Evolutionary conservation across 1,140 invertebrate genomes (phyloP).

Genomic region (Heliconius hewitsoni): DNA sequence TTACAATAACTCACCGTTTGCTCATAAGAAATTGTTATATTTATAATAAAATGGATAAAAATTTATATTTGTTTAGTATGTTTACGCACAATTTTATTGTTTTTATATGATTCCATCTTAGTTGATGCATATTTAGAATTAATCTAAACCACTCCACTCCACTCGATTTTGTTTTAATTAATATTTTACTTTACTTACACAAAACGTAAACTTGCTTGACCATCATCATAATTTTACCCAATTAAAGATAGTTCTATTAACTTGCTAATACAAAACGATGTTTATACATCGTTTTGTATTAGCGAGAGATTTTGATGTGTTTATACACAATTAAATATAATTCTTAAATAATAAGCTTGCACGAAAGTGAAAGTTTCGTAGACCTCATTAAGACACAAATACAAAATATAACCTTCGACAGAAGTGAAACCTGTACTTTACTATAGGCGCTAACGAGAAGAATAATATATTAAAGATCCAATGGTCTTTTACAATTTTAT

Average conservation of each 20-base stretch:
- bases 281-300: no score
- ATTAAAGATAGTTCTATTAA: neutral
- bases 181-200: no score
- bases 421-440: slow-evolving; percentile 15
- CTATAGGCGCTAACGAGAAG: neutral
- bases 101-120: no score
- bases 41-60: neutral
- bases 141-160: no score
- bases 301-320: no score
- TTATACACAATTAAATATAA: neutral
- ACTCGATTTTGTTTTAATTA: no score
- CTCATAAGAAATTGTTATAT: neutral
- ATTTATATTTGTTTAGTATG: no score
- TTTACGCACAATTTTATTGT: no score
- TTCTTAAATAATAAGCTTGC: slow-evolving; percentile 27
- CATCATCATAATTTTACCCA: no score
- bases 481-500: neutral
- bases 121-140: no score
- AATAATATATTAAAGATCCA: slow-evolving; percentile 16
- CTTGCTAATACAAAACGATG: no score
- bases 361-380: slow-evolving; percentile 37
- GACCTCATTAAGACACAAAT: slow-evolving; percentile 24
- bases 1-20: neutral
- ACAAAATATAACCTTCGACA: slow-evolving; percentile 24
- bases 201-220: no score